These are phyloP conservation scores for Darevskia nairensis DNA, from an alignment of 2,797 vertebrate species.

Conservation along the genomic window DNA sequence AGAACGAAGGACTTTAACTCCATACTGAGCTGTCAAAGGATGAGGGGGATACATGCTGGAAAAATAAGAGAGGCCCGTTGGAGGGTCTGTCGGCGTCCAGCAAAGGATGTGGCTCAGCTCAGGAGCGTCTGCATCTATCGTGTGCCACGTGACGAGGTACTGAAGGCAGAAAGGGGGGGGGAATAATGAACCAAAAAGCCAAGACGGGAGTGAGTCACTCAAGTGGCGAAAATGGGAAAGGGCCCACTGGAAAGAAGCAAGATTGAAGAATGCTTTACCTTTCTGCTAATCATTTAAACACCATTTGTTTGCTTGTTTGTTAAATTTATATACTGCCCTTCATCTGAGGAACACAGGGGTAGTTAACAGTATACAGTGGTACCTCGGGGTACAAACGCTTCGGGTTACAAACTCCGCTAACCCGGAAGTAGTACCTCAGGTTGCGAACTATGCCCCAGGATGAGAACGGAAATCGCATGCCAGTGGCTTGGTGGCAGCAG, in stretches of 20 bases:
- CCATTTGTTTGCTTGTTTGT: too few species aligned
- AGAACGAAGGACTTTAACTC: constrained; percentile 95
- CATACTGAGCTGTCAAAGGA: constrained; percentile 95
- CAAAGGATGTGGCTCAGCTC: constrained; percentile 96
- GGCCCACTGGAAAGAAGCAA: background rate
- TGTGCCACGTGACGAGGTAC: constrained; percentile 98
- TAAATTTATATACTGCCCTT: too few species aligned
- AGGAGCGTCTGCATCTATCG: constrained; percentile 95
- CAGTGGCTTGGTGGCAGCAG: too few species aligned
- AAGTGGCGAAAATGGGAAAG: background rate
- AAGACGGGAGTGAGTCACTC: background rate
- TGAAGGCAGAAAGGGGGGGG: constrained; percentile 69
- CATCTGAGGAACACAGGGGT: too few species aligned
- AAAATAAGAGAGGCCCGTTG: constrained; percentile 96
- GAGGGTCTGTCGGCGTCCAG: constrained; percentile 95
- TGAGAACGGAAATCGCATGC: too few species aligned
- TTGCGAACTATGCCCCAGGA: too few species aligned
- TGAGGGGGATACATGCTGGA: constrained; percentile 98
- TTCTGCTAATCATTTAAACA: background rate
- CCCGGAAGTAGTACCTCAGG: too few species aligned
- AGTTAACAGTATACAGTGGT: too few species aligned
- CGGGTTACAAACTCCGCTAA: too few species aligned
- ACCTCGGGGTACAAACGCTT: too few species aligned
- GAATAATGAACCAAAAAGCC: background rate
- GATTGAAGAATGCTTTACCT: background rate